phyloP scores from a whole-genome alignment of 2,888 invertebrate species.

The Ectemnius continuus region DNA sequence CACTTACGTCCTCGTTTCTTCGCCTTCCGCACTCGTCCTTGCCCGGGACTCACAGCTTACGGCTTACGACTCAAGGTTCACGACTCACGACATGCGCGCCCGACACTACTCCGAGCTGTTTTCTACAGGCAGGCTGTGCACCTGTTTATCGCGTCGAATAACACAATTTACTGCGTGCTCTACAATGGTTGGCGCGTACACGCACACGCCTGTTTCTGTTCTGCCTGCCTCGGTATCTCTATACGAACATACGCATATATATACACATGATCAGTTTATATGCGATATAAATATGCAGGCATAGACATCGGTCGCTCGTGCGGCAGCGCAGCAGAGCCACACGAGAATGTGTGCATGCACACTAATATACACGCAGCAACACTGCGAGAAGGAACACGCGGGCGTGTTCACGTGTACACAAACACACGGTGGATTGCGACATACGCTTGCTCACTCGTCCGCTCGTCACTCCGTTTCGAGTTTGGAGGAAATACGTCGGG shows the following conservation, averaged over 20 bases:
- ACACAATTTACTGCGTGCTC: slow-evolving; percentile 62
- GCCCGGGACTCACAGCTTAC: neutral
- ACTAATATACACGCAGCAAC: slow-evolving; percentile 19
- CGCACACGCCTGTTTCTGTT: slow-evolving; percentile 22
- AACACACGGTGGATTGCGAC: slow-evolving; percentile 7
- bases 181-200: slow-evolving; percentile 57
- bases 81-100: neutral
- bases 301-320: slow-evolving; percentile 3
- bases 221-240: neutral
- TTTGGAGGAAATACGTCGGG: slow-evolving; percentile 48
- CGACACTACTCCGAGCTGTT: slow-evolving; percentile 24
- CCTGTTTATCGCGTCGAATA: slow-evolving; percentile 62
- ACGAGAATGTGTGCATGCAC: slow-evolving; percentile 49
- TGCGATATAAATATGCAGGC: neutral
- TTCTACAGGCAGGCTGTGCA: slow-evolving; percentile 38
- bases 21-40: slow-evolving; percentile 15
- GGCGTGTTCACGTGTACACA: slow-evolving; percentile 43
- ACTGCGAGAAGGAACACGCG: slow-evolving; percentile 37
- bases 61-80: neutral
- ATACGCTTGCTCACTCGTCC: slow-evolving; percentile 7
- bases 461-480: slow-evolving; percentile 25
- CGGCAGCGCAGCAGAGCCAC: slow-evolving; percentile 19
- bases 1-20: slow-evolving; percentile 33
- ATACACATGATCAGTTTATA: neutral
- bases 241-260: neutral